phyloP scores from a whole-genome alignment of 2,888 invertebrate species.

The Acanthoscelides obtectus region DNA sequence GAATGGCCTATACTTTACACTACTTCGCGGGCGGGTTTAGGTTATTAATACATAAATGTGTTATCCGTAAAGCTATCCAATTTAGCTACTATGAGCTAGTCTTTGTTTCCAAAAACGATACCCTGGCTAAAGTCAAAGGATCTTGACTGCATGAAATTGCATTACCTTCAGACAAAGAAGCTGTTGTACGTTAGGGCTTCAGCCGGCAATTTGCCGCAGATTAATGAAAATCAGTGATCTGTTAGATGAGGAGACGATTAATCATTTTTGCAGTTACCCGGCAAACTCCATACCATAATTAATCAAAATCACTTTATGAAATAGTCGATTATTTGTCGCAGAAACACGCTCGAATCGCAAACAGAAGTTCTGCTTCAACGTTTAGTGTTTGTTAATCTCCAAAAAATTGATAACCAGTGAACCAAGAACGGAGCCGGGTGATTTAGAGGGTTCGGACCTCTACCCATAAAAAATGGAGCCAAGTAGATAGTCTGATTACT shows the following conservation, averaged over 20 bases:
- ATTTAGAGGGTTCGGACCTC: no score
- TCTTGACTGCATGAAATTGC: conserved; percentile 10
- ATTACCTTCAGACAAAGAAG: background rate
- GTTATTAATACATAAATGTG: no score
- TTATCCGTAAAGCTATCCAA: no score
- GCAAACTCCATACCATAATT: conserved; percentile 20
- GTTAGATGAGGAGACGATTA: conserved; percentile 42
- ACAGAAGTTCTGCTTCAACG: background rate
- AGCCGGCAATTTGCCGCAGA: conserved; percentile 29
- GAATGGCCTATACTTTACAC: no score
- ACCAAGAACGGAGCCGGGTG: no score
- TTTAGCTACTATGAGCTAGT: no score
- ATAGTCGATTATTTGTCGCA: conserved; percentile 24
- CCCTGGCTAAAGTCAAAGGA: no score
- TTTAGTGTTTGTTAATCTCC: background rate
- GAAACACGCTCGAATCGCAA: conserved; percentile 6
- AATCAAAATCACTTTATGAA: conserved; percentile 24
- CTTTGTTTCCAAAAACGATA: no score
- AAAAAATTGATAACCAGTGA: background rate
- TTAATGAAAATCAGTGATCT: conserved; percentile 44
- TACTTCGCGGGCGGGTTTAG: no score
- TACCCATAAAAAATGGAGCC: no score
- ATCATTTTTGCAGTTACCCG: conserved; percentile 33
- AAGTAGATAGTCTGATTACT: no score
- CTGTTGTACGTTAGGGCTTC: background rate